Evolutionary conservation across 2,888 invertebrate genomes (phyloP), one percentile per base, ranked within the genome.

Genomic region (Napeogenes sylphis): DNA sequence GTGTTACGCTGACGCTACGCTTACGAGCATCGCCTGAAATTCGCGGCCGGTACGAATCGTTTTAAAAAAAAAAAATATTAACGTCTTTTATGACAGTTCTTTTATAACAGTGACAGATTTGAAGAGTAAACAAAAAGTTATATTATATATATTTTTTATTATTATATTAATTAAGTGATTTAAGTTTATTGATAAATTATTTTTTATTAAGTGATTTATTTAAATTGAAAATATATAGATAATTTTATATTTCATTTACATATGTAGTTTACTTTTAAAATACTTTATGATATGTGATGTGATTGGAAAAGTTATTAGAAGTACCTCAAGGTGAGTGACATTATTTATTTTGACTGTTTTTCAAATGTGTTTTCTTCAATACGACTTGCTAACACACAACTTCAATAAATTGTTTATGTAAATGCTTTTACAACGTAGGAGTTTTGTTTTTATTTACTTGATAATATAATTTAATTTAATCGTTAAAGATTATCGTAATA

Each of bases 1-100:
- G 63, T 70, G 67, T 65, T 58, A 66, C 56, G 58, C 57, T 56
- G 61, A 46, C 65, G 54, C 57, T 58, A 64, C 68, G 63, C 58
- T 67, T 32, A 57, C 64, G 51, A 63, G 61, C 66, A 64, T 46
- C 70, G 68, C 57, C 53, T 35, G 47, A 61, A 64, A 30, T n/a
- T 51, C 51, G 30, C 51, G 21, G 30, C 51, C 21, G 51, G 30
- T 51, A 30, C 30, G 51, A 51, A 30, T 8, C 30, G n/a, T 51
- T 21, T 30, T n/a, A 5, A 30, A 21, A 51, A 51, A n/a, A 14
- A 30, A 51, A 51, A 51, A 51, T 30, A 30, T 51, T 10, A 30
- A 30, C 8, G 51, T 51, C 4, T 51, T 21, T 30, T 51, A 30
- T 30, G n/a, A 8, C 3, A 30, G 30, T 51, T 30, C 8, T 30